Conservation (phyloP, 2,113 vertebrate species). For the Saguinus imperator region DNA sequence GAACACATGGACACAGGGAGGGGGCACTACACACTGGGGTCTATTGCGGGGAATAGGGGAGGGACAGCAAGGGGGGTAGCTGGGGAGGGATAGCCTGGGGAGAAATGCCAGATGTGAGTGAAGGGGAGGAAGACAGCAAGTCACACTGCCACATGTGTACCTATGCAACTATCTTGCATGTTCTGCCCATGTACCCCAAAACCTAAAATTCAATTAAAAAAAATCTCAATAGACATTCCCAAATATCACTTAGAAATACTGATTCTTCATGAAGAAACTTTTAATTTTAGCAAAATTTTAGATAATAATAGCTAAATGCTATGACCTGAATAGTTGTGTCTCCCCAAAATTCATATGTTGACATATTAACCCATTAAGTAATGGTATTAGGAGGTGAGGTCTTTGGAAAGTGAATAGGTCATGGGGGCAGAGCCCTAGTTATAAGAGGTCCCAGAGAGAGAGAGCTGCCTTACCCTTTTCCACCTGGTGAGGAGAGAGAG, state of each 20-base stretch:
- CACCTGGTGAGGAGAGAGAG: neutral
- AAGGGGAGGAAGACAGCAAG: too few relatives aligned
- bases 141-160: too few relatives aligned
- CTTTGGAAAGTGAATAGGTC: neutral
- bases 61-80: too few relatives aligned
- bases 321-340: neutral
- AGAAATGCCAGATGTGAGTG: too few relatives aligned
- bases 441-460: too few relatives aligned
- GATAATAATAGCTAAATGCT: neutral
- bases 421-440: neutral
- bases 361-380: neutral
- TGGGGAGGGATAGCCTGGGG: too few relatives aligned
- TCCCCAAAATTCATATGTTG: neutral
- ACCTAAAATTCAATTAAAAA: neutral
- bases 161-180: too few relatives aligned
- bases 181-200: too few relatives aligned
- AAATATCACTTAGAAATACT: neutral
- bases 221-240: neutral
- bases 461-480: neutral
- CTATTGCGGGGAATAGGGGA: too few relatives aligned
- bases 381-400: neutral
- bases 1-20: too few relatives aligned
- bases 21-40: too few relatives aligned
- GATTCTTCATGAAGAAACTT: neutral
- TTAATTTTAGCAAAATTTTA: neutral